These are phyloP conservation scores for Dicentrarchus labrax DNA, from an alignment of 2,113 vertebrate genomes.

Conservation along the genomic window DNA sequence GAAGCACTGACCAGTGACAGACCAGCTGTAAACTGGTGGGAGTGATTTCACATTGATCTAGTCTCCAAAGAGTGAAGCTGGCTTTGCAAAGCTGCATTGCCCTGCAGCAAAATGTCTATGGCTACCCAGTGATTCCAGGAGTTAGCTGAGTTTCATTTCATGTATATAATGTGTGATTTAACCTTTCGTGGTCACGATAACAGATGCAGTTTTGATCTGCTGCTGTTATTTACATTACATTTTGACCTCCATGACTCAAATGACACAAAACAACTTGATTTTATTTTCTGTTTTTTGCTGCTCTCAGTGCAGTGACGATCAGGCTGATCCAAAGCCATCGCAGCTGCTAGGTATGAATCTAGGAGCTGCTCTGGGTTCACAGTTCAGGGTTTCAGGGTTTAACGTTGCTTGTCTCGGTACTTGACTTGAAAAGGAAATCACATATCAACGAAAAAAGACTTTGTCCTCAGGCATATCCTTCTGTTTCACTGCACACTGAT, in stretches of 20 bases:
- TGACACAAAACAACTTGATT: background rate
- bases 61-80: background rate
- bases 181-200: slow-evolving; percentile 13
- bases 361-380: slow-evolving; percentile 38
- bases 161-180: slow-evolving; percentile 47
- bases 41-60: background rate
- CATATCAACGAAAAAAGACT: slow-evolving; percentile 73
- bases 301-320: background rate
- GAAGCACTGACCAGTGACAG: background rate
- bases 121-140: background rate
- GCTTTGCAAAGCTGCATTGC: slow-evolving; percentile 29
- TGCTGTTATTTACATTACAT: slow-evolving; percentile 10
- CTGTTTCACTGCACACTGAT: slow-evolving; percentile 8
- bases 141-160: slow-evolving; percentile 10
- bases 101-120: slow-evolving; percentile 26
- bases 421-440: slow-evolving; percentile 64
- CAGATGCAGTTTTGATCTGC: slow-evolving; percentile 7
- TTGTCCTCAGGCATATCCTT: slow-evolving; percentile 71
- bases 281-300: too few species aligned
- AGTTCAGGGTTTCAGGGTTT: slow-evolving; percentile 47
- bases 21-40: background rate
- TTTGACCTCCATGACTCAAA: slow-evolving; percentile 19
- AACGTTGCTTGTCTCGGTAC: slow-evolving; percentile 11
- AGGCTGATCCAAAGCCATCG: slow-evolving; percentile 28
- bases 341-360: background rate